Evolutionary conservation across 2,113 vertebrate species (phyloP).

Genomic region (Lepisosteus osseus): DNA sequence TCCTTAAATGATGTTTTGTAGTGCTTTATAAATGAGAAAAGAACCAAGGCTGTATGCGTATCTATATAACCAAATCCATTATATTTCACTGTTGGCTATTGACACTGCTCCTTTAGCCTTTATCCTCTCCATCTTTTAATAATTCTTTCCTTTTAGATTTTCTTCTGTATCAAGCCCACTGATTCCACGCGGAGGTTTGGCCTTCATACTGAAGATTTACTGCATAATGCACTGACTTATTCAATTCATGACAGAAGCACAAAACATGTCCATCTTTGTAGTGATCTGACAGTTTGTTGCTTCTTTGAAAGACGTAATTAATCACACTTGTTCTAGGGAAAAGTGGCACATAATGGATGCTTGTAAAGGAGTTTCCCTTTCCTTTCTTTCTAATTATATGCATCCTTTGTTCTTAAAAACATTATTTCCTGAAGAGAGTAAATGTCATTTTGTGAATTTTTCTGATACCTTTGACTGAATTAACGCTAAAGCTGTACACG

Average conservation of each 20-base stretch:
- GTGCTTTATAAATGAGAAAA: neutral
- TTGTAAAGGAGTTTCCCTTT: slow-evolving; percentile 3
- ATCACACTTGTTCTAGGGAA: slow-evolving; percentile 6
- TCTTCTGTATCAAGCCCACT: slow-evolving; percentile 5
- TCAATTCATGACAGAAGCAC: slow-evolving; percentile 53
- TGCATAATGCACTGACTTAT: slow-evolving; percentile 49
- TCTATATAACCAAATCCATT: slow-evolving; percentile 7
- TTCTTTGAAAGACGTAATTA: slow-evolving; percentile 21
- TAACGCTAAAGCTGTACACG: slow-evolving; percentile 37
- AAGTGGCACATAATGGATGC: neutral
- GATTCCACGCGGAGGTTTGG: slow-evolving; percentile 33
- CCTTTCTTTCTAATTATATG: slow-evolving; percentile 3
- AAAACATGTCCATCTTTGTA: slow-evolving; percentile 46
- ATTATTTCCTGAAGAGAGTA: slow-evolving; percentile 39
- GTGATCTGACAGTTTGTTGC: slow-evolving; percentile 28
- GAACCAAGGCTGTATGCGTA: neutral
- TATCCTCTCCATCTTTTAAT: slow-evolving; percentile 9
- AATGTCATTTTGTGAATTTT: slow-evolving; percentile 37
- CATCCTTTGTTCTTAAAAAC: slow-evolving; percentile 11
- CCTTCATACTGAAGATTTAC: slow-evolving; percentile 64
- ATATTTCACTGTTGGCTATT: slow-evolving; percentile 9
- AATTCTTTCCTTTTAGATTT: slow-evolving; percentile 13
- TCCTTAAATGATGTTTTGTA: neutral
- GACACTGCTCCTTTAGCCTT: slow-evolving; percentile 10
- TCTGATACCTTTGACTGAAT: slow-evolving; percentile 30